Conservation (phyloP, 2,888 invertebrate genomes). For the Micoletzkya japonica region DNA sequence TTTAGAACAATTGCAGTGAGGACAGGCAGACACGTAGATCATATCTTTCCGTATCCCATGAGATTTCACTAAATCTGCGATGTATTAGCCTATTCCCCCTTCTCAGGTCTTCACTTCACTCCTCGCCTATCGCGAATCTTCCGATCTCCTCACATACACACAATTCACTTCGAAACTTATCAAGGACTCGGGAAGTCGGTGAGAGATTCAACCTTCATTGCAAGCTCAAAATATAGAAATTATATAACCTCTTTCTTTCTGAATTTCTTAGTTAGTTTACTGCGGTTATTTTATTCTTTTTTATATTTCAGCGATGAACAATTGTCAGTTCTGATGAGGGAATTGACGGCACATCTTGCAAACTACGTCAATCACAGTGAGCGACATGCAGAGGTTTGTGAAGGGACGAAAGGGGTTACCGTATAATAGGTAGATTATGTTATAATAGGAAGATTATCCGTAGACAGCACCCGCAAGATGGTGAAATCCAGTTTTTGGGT, state of each 20-base stretch:
- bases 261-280: not conserved
- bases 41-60: too few species aligned
- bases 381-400: slow-evolving; percentile 32
- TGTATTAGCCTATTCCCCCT: not conserved
- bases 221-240: not conserved
- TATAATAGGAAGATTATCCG: too few species aligned
- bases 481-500: too few species aligned
- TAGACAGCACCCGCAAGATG: too few species aligned
- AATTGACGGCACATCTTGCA: slow-evolving; percentile 41
- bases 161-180: slow-evolving; percentile 12
- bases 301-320: slow-evolving; percentile 36
- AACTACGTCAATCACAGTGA: slow-evolving; percentile 40
- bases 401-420: not conserved
- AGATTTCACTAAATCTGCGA: not conserved
- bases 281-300: slow-evolving; percentile 5
- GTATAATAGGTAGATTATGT: too few species aligned
- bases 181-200: slow-evolving; percentile 3
- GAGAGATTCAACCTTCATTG: not conserved
- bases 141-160: slow-evolving; percentile 25
- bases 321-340: slow-evolving; percentile 35
- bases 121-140: not conserved
- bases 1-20: too few species aligned
- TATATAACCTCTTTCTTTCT: not conserved
- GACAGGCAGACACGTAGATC: too few species aligned
- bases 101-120: slow-evolving; percentile 11